A percentile compares a stretch with the other conserved stretches of the same genome.
Conservation (phyloP, 64 coral and sea anemone genomes). For the Porites australiensis region DNA sequence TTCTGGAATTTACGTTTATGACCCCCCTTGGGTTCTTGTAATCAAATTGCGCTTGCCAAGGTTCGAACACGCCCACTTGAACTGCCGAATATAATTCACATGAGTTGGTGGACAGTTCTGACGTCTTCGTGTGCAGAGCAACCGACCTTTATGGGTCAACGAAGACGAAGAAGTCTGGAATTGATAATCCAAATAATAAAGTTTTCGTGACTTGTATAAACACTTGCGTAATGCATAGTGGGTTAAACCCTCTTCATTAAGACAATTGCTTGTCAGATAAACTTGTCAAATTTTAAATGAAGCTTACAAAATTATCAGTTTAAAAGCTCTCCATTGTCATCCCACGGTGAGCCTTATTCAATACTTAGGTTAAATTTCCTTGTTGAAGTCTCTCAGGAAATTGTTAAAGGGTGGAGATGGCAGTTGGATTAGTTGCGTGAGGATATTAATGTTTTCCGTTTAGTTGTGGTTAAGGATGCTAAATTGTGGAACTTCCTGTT, state of each 20-base stretch:
- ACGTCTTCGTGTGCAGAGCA: no score
- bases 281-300: neutral
- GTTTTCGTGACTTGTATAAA: slow-evolving; percentile 5
- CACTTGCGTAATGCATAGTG: neutral
- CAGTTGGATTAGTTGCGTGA: neutral
- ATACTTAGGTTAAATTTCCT: neutral
- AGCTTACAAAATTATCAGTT: neutral
- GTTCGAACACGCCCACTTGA: no score
- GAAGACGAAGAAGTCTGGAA: no score
- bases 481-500: slow-evolving; percentile 3
- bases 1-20: no score
- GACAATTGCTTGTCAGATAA: neutral
- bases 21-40: no score
- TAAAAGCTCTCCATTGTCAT: neutral
- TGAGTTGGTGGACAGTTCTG: no score
- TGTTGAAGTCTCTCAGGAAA: slow-evolving; percentile 9
- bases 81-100: no score
- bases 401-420: neutral
- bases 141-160: no score
- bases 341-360: neutral
- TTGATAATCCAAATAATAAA: no score
- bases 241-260: neutral
- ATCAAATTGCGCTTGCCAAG: no score
- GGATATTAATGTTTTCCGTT: neutral
- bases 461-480: neutral